Percentiles rank a stretch among this genome's conserved stretches.
Evolutionary conservation across 2,888 invertebrate species (phyloP).

Genomic region (Amblyjoppa fuscipennis): DNA sequence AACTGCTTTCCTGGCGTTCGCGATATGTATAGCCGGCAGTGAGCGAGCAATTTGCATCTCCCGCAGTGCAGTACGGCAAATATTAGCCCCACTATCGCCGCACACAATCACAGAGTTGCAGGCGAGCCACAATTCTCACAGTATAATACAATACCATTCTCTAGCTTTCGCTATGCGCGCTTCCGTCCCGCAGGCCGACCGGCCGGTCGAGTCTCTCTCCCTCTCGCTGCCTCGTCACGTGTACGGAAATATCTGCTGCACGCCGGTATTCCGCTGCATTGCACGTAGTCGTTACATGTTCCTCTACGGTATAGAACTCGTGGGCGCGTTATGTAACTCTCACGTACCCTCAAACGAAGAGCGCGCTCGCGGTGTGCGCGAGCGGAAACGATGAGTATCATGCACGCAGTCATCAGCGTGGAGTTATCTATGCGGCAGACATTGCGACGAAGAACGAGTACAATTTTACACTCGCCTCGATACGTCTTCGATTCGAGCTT

Average conservation of each 20-base stretch:
- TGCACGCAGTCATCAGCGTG: constrained; percentile 48
- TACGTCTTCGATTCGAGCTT: not conserved
- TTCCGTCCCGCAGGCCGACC: constrained; percentile 15
- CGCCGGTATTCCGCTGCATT: constrained; percentile 35
- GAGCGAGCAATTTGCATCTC: constrained; percentile 17
- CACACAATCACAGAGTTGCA: constrained; percentile 2
- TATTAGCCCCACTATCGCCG: not conserved
- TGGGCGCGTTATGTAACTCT: constrained; percentile 57
- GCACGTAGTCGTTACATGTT: constrained; percentile 43
- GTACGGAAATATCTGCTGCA: constrained; percentile 52
- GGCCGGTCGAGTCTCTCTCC: not conserved
- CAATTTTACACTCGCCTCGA: constrained; percentile 1
- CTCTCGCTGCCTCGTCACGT: constrained; percentile 32
- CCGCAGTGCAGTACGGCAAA: constrained; percentile 16
- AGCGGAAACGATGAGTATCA: constrained; percentile 62
- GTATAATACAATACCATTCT: constrained; percentile 33
- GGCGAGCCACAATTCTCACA: constrained; percentile 7
- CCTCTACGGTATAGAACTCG: constrained; percentile 51
- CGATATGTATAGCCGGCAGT: not conserved
- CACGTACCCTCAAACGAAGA: constrained; percentile 44
- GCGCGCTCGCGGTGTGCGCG: constrained; percentile 44
- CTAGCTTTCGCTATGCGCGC: constrained; percentile 27
- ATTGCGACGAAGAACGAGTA: constrained; percentile 44
- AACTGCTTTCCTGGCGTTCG: not conserved
- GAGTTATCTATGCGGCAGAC: constrained; percentile 34